Conservation (phyloP, 2,888 invertebrate genomes). For the Magallana nippona region DNA sequence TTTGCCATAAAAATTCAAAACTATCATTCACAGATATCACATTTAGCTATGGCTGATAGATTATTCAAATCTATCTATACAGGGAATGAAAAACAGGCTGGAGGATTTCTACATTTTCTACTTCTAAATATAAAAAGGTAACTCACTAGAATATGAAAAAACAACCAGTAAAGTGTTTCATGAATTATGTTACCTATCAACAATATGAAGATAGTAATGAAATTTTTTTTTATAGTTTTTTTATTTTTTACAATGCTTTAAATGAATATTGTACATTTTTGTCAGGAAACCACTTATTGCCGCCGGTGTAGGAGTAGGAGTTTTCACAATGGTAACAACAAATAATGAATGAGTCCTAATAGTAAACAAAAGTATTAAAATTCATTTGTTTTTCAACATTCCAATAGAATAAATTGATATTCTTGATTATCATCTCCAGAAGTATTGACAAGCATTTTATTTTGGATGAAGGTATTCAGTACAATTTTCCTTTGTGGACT, state of each 20-base stretch:
- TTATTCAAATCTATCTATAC: neutral
- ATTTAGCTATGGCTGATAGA: conserved; percentile 13
- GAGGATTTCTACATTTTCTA: conserved; percentile 2
- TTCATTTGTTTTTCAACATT: neutral
- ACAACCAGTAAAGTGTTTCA: no score
- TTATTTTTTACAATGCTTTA: neutral
- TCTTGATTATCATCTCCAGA: neutral
- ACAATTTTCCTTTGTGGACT: conserved; percentile 12
- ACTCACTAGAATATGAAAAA: no score
- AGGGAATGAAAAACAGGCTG: neutral
- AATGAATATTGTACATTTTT: neutral
- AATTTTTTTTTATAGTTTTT: neutral
- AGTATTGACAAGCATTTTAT: neutral
- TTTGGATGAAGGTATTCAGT: neutral
- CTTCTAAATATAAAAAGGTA: neutral
- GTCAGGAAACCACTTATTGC: neutral
- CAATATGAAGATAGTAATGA: neutral
- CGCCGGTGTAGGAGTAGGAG: neutral
- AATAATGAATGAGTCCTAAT: neutral
- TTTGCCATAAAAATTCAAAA: neutral
- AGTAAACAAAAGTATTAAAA: neutral
- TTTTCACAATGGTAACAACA: neutral
- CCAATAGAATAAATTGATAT: neutral
- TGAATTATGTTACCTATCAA: neutral
- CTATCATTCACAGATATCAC: neutral